These are phyloP conservation scores for Fopius arisanus DNA, from an alignment of 1,140 invertebrate genomes.

Conservation along the genomic window DNA sequence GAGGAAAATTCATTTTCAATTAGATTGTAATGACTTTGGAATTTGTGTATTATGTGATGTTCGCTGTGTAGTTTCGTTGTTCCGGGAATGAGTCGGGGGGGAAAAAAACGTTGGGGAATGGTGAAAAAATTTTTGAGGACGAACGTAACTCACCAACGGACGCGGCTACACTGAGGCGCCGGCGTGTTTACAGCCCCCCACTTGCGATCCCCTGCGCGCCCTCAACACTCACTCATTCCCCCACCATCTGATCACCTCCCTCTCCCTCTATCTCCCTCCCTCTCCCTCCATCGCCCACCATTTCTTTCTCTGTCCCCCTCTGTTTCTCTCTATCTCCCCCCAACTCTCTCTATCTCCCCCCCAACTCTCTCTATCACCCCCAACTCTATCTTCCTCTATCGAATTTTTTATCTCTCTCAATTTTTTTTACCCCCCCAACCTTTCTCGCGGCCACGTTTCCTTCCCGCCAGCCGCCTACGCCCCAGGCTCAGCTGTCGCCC, in stretches of 20 bases:
- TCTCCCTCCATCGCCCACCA: no score
- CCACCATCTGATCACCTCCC: background rate
- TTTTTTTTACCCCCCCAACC: background rate
- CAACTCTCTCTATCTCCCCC: background rate
- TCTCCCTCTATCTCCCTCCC: no score
- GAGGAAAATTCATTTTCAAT: conserved; percentile 8
- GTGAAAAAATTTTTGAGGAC: background rate
- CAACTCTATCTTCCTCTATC: background rate
- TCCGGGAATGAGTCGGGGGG: background rate
- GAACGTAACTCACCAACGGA: conserved; percentile 32
- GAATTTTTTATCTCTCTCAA: background rate
- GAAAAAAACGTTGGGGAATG: background rate
- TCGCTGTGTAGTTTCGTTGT: conserved; percentile 9
- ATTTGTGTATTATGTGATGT: background rate
- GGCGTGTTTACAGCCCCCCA: conserved; percentile 52
- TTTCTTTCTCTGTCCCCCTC: background rate
- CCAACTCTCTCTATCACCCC: background rate
- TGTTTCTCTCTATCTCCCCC: background rate
- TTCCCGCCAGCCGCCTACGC: conserved; percentile 22
- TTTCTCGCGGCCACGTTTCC: background rate
- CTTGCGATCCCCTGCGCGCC: background rate
- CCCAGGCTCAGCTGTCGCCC: conserved; percentile 40
- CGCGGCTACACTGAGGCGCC: conserved; percentile 59
- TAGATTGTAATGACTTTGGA: no score
- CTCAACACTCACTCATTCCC: background rate